phyloP scores from a whole-genome alignment of 2,797 vertebrate genomes.

The Danio aesculapii region DNA sequence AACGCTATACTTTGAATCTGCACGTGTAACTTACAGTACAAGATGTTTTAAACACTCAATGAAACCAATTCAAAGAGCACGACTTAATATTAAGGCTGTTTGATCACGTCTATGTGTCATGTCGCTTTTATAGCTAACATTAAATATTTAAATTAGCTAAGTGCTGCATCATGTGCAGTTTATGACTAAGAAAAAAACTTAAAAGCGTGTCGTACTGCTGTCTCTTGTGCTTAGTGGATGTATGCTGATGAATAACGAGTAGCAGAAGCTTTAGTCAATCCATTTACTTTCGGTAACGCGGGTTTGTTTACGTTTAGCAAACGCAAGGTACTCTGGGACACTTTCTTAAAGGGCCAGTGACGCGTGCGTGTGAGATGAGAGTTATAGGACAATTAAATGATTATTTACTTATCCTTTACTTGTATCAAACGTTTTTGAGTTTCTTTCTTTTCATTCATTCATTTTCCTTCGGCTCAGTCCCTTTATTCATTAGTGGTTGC shows the following conservation, averaged over 20 bases:
- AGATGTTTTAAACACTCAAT: background rate
- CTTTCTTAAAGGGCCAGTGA: slow-evolving; percentile 47
- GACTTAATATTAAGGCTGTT: background rate
- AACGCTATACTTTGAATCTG: background rate
- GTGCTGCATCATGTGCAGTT: background rate
- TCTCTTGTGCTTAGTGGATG: background rate
- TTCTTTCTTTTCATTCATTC: too few species aligned
- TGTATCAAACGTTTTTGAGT: too few species aligned
- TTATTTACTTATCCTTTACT: too few species aligned
- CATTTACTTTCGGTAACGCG: background rate
- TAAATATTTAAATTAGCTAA: background rate
- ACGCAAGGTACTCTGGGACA: slow-evolving; percentile 43
- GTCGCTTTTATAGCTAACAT: background rate
- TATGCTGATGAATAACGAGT: background rate
- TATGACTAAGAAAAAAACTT: background rate
- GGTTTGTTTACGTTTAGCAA: slow-evolving; percentile 14
- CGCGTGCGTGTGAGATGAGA: background rate
- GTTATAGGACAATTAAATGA: background rate
- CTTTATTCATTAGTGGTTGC: too few species aligned
- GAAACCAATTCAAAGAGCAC: background rate
- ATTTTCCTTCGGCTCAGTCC: too few species aligned
- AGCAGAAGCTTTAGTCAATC: background rate
- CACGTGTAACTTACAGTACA: background rate
- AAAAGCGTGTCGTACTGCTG: background rate
- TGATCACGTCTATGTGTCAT: background rate